A percentile compares a stretch with the other conserved stretches of the same genome.
Evolutionary conservation across 2,797 vertebrate species (phyloP).

Genomic region (Huso huso): DNA sequence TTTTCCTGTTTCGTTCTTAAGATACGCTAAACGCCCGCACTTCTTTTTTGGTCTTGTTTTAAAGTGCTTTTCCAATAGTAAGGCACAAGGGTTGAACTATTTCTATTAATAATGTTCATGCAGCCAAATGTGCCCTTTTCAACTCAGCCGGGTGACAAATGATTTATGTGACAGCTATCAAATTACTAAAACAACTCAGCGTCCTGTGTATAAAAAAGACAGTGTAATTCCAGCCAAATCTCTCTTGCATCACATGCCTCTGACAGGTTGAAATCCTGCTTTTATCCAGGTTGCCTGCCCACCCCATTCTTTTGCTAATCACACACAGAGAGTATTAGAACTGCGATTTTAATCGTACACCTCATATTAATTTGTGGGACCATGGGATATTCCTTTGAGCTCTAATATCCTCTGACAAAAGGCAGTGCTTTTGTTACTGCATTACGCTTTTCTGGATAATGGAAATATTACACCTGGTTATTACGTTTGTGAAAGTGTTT

Average conservation of each 20-base stretch:
- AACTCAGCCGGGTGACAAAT: conserved; percentile 13
- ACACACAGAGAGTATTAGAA: background rate
- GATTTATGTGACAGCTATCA: conserved; percentile 22
- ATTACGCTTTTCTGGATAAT: too few relatives aligned
- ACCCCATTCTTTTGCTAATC: background rate
- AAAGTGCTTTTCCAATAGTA: conserved; percentile 3
- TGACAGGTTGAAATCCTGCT: background rate
- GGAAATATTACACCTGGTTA: too few relatives aligned
- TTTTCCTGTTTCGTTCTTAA: background rate
- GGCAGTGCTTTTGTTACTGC: too few relatives aligned
- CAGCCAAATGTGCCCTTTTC: conserved; percentile 17
- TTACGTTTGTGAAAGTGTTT: too few relatives aligned
- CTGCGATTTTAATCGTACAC: background rate
- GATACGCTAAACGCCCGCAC: too few relatives aligned
- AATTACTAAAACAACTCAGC: conserved; percentile 12
- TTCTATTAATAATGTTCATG: conserved; percentile 6
- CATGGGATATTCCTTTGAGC: too few relatives aligned
- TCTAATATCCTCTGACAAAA: too few relatives aligned
- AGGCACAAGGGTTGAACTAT: conserved; percentile 1
- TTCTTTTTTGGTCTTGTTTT: background rate
- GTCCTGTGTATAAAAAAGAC: conserved; percentile 4
- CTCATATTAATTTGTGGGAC: too few relatives aligned
- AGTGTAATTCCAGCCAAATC: background rate
- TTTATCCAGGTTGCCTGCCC: background rate
- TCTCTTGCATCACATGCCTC: background rate